Conservation (phyloP, 2,888 invertebrate genomes). For the Acrocera orbiculus region DNA sequence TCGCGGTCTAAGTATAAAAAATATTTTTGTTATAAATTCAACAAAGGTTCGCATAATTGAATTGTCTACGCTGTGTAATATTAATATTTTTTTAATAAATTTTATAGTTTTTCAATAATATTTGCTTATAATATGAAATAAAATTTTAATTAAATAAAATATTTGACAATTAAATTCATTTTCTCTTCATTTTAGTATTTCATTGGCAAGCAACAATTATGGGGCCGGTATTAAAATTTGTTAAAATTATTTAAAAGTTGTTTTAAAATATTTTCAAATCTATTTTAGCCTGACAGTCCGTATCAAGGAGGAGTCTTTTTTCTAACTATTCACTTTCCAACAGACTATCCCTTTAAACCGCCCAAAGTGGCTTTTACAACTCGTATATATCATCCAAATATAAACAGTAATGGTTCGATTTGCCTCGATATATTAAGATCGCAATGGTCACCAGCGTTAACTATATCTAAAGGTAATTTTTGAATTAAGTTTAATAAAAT, state of each 20-base stretch:
- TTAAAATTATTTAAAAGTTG: neutral
- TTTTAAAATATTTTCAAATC: slow-evolving; percentile 3
- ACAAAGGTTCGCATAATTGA: too few species aligned
- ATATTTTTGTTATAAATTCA: too few species aligned
- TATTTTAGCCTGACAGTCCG: slow-evolving; percentile 96
- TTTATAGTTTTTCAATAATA: too few species aligned
- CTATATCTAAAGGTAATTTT: slow-evolving; percentile 99
- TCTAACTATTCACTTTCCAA: slow-evolving; percentile 99
- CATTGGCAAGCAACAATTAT: slow-evolving; percentile 99
- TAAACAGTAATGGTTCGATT: slow-evolving; percentile 99
- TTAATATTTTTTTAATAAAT: too few species aligned
- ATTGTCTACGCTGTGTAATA: too few species aligned
- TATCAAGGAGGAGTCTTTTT: slow-evolving; percentile 99
- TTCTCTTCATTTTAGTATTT: slow-evolving; percentile 65
- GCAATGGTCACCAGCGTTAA: slow-evolving; percentile 99
- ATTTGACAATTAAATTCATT: slow-evolving; percentile 12
- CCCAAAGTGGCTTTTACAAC: slow-evolving; percentile 99
- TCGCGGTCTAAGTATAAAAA: too few species aligned
- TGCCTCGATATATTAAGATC: slow-evolving; percentile 99
- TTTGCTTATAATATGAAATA: too few species aligned
- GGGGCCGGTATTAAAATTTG: slow-evolving; percentile 73
- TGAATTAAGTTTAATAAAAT: too few species aligned
- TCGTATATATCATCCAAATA: slow-evolving; percentile 99
- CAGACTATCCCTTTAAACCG: slow-evolving; percentile 99
- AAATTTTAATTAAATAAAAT: slow-evolving; percentile 7